phyloP scores from a whole-genome alignment of 1,140 invertebrate genomes.

The Polypedilum vanderplanki region DNA sequence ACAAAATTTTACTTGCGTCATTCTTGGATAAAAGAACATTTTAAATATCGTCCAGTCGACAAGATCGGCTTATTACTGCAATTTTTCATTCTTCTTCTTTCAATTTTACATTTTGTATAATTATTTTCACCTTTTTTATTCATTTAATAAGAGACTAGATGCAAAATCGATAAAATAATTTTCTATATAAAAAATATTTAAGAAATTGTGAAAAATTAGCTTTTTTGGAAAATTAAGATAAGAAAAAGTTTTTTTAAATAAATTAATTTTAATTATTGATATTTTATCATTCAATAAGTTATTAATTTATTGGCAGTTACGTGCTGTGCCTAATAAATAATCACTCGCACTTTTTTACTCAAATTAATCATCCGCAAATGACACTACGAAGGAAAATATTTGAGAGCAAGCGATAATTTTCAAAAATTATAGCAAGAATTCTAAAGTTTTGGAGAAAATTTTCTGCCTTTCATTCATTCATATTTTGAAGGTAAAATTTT shows the following conservation, averaged over 20 bases:
- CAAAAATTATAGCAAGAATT: no score
- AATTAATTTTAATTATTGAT: not conserved
- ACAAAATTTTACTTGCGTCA: not conserved
- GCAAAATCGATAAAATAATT: constrained; percentile 27
- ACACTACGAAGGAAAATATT: not conserved
- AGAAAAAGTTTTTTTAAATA: not conserved
- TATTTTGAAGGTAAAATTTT: constrained; percentile 25
- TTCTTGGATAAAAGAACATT: not conserved
- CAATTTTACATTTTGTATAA: constrained; percentile 18
- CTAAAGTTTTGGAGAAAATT: no score
- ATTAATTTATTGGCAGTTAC: constrained; percentile 23
- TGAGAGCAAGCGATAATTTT: not conserved
- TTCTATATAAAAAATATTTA: not conserved
- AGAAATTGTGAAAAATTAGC: not conserved
- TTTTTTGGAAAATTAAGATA: not conserved
- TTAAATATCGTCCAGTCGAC: not conserved
- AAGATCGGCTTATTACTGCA: constrained; percentile 29
- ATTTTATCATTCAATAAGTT: constrained; percentile 5
- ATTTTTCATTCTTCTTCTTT: not conserved
- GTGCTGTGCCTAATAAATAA: constrained; percentile 4
- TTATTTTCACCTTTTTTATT: constrained; percentile 2
- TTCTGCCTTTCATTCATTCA: not conserved
- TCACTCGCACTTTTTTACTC: not conserved
- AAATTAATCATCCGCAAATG: not conserved
- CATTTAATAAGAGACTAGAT: constrained; percentile 26